phyloP scores from a whole-genome alignment of 1,140 invertebrate genomes.

The Lycorma delicatula region DNA sequence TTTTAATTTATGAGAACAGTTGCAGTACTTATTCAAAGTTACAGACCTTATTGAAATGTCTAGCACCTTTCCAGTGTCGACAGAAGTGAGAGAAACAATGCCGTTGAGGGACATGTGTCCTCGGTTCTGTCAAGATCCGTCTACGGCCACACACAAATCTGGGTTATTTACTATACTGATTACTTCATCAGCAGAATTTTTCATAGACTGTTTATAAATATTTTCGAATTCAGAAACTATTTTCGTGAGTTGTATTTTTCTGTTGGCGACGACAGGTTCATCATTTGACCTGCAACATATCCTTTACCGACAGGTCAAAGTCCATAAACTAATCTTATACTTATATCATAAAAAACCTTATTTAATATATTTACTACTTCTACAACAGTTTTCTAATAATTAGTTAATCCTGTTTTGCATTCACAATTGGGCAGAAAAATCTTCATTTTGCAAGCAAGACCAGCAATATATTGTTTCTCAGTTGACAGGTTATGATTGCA shows the following conservation, averaged over 20 bases:
- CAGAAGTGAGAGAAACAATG: constrained; percentile 8
- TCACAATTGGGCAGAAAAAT: no score
- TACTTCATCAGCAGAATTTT: background rate
- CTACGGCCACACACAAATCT: constrained; percentile 3
- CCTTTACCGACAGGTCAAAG: background rate
- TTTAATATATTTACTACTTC: background rate
- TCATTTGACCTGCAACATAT: background rate
- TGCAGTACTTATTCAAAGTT: no score
- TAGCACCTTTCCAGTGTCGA: constrained; percentile 1
- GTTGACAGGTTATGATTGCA: background rate
- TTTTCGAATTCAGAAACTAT: background rate
- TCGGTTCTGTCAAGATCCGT: constrained; percentile 1
- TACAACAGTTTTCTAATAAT: background rate
- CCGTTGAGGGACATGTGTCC: constrained; percentile 2
- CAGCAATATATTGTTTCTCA: background rate
- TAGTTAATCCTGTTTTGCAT: no score
- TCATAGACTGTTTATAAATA: background rate
- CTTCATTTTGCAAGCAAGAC: background rate
- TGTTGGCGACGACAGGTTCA: background rate
- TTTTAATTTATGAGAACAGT: no score
- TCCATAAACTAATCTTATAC: background rate
- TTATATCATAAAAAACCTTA: background rate
- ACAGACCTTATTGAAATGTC: background rate
- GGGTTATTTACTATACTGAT: background rate
- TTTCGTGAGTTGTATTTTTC: background rate